phyloP scores from a whole-genome alignment of 2,113 vertebrate species.

The Hystrix brachyura region DNA sequence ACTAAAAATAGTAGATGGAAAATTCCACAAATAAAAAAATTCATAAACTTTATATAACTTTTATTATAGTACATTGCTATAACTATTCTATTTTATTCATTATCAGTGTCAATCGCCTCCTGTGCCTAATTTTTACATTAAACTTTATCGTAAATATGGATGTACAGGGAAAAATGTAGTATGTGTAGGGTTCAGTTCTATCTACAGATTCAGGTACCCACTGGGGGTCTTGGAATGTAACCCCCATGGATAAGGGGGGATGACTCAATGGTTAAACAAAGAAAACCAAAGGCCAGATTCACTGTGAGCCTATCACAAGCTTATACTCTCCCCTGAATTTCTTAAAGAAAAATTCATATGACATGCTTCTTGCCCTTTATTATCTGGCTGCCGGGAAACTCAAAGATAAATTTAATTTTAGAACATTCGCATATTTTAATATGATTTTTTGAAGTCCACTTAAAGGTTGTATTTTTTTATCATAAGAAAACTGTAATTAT shows the following conservation, averaged over 20 bases:
- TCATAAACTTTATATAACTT: neutral
- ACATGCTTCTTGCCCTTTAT: neutral
- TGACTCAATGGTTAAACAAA: neutral
- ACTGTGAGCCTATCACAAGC: too few relatives aligned
- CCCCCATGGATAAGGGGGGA: neutral
- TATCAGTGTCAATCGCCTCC: neutral
- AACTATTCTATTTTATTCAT: neutral
- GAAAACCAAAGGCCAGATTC: neutral
- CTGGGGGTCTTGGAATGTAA: neutral
- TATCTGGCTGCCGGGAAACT: constrained; percentile 33
- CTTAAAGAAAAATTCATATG: neutral
- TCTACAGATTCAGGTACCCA: neutral
- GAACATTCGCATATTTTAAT: neutral
- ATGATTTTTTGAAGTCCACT: neutral
- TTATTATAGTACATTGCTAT: neutral
- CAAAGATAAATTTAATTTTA: neutral
- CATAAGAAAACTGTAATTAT: neutral
- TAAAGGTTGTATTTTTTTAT: neutral
- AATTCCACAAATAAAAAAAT: neutral
- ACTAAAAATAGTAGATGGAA: neutral
- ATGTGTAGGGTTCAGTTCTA: too few relatives aligned
- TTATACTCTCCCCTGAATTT: neutral
- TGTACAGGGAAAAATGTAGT: neutral
- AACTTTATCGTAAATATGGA: neutral
- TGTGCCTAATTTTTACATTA: neutral